Evolutionary conservation across 2,113 vertebrate species (phyloP), one percentile per base, ranked within the genome.

Genomic region (Delphinus delphis): DNA sequence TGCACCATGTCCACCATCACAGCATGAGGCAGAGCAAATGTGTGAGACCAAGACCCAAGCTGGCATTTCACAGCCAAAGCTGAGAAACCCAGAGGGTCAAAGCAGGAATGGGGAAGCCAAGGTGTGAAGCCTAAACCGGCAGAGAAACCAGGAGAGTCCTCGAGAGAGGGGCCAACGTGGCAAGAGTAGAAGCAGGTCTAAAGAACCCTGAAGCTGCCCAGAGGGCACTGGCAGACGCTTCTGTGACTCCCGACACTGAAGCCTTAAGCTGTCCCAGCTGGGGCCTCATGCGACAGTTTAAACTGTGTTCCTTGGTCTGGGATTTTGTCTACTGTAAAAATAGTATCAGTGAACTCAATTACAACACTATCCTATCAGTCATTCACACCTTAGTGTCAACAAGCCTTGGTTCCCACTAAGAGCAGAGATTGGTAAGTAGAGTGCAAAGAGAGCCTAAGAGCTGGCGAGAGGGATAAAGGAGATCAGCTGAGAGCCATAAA

Each of bases 131-230:
- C 63, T 14, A 3, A 17, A 20, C 18, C 9, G 23, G 44, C 47
- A 15, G 63, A 25, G 53, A 70, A 80, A 26, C 8, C 65, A 26
- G 9, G 18, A n/a, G 63, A 21, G 63, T 10, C 5, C 62, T 82
- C 1, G 1, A 67, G 96, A 55, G 44, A 38, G 65, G 20, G 23
- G 7, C 55, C 3, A 0, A 17, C 0, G 0, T 15, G 60, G n/a
- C 41, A 15, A 62, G 38, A 50, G 5, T 76, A 50, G 76, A 53
- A 53, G 10, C 25, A 33, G 47, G 21, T 15, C 36, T 11, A 3
- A 31, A 50, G 50, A 74, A 5, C 41, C n/a, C 55, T 13, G 15
- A 65, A 10, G 17, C 41, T 25, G 5, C 23, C 23, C 50, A 8
- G 25, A 0, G 18, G 63, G 26, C 8, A 1, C 31, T 7, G 58